A percentile compares a stretch with the other conserved stretches of the same genome.
Conservation (phyloP, 2,797 vertebrate species). For the Manis crassicaudata region DNA sequence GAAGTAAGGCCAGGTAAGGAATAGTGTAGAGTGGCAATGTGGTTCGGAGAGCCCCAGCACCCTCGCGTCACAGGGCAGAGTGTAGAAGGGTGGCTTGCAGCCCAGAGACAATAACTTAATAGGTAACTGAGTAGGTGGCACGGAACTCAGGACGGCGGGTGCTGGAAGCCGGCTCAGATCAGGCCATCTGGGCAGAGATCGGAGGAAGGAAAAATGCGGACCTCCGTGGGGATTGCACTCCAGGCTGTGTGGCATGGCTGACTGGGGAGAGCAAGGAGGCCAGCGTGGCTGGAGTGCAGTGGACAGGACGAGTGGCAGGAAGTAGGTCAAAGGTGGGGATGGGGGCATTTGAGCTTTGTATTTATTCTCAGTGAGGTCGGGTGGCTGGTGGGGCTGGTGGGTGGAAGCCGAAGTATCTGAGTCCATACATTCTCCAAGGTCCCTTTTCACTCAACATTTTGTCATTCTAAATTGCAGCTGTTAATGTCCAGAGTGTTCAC, state of each 20-base stretch:
- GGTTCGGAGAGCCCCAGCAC: neutral
- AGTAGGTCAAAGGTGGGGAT: fast-evolving
- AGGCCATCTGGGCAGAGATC: neutral
- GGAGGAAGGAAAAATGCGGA: no score
- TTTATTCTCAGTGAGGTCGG: neutral
- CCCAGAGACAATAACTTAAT: neutral
- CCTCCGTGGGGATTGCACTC: neutral
- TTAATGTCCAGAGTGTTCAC: neutral
- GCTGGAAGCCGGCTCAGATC: neutral
- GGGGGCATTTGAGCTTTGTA: neutral
- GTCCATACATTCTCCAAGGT: fast-evolving
- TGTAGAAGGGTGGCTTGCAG: neutral
- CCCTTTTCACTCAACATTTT: neutral
- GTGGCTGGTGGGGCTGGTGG: neutral
- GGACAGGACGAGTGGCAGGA: neutral
- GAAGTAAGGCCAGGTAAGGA: neutral
- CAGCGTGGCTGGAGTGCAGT: neutral
- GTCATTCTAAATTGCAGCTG: neutral
- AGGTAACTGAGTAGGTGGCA: neutral
- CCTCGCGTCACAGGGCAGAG: neutral
- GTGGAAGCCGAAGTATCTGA: neutral
- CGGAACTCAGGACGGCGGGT: no score
- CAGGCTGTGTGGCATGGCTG: neutral
- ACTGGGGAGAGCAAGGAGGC: no score
- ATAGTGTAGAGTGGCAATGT: neutral